Conservation (phyloP, 2,888 invertebrate genomes). For the Mamestra brassicae region DNA sequence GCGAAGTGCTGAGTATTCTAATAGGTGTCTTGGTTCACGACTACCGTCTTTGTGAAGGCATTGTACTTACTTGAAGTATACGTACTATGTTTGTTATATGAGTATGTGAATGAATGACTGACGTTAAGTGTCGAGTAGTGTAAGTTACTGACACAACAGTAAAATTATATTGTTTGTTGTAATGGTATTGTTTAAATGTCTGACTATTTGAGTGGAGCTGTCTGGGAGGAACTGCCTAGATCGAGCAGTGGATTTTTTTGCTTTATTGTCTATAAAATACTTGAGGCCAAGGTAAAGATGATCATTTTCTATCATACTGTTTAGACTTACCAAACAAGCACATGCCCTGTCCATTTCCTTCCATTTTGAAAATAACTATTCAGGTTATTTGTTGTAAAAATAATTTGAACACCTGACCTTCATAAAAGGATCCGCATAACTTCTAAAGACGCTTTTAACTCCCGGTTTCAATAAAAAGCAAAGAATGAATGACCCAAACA, state of each 20-base stretch:
- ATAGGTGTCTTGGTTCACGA: conserved; percentile 64
- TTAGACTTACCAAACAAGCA: neutral
- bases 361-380: conserved; percentile 32
- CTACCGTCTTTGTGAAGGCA: conserved; percentile 39
- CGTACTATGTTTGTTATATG: conserved; percentile 6
- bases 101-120: conserved; percentile 43
- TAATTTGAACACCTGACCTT: conserved; percentile 49
- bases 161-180: conserved; percentile 13
- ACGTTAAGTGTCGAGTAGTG: conserved; percentile 35
- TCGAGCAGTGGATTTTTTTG: neutral
- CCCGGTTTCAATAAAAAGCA: conserved; percentile 25
- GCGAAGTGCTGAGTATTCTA: conserved; percentile 63
- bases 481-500: conserved; percentile 37
- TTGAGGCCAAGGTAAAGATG: neutral
- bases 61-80: conserved; percentile 29
- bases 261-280: neutral
- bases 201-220: neutral
- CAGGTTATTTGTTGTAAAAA: conserved; percentile 30
- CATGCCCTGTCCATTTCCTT: neutral
- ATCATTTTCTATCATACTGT: neutral
- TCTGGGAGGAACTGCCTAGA: neutral
- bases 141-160: conserved; percentile 32
- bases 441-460: conserved; percentile 47
- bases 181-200: conserved; percentile 6
- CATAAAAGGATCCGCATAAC: conserved; percentile 42